Base-by-base conservation (phyloP, 2,113 vertebrate genomes). In the Thalassarche chlororhynchos region DNA sequence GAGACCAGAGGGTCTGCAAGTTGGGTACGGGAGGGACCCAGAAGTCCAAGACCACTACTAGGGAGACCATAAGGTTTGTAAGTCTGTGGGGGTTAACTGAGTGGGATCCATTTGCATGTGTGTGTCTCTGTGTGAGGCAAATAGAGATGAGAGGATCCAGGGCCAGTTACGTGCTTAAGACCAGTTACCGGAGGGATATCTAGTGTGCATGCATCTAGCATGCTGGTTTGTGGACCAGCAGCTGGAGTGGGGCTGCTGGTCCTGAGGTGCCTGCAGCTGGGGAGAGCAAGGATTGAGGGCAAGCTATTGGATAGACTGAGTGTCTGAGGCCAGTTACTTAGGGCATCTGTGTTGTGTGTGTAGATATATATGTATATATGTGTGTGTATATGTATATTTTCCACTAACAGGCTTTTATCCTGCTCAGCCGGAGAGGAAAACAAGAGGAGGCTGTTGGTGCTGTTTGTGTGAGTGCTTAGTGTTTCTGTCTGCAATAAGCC, bases 51-150 rank as follows among this genome's bases (percentile, higher is more conserved):
- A 3, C n/a, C 18, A 17, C 32, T 38, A 18, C 9, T 42, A 31
- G 17, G 23, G n/a, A 90, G 29, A 51, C 18, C 10, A 12, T 15
- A 26, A 83, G 13, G 31, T 89, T 44, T 52, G 3, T 32, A 24
- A 38, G 7, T 64, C 38, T 54, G 17, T 7, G 14, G 17, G 8
- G 9, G 3, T 17, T 1, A 0, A 2, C 13, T 60, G 6, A 8
- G 26, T 24, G 49, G 5, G 32, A 87, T 80, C 14, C 5, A 6
- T 60, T 64, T 69, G 21, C 29, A 1, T 9, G 7, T 44, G 61
- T n/a, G 26, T 23, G 5, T 62, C 3, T 74, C 40, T 88, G 29
- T 4, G 2, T 34, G 38, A 61, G 44, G 12, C 28, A 84, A 32
- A 25, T 0, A 1, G 40, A 75, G 24, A n/a, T 52, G 26, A 72